phyloP scores from a whole-genome alignment of 2,113 vertebrate genomes.

The Clarias batrachus region DNA sequence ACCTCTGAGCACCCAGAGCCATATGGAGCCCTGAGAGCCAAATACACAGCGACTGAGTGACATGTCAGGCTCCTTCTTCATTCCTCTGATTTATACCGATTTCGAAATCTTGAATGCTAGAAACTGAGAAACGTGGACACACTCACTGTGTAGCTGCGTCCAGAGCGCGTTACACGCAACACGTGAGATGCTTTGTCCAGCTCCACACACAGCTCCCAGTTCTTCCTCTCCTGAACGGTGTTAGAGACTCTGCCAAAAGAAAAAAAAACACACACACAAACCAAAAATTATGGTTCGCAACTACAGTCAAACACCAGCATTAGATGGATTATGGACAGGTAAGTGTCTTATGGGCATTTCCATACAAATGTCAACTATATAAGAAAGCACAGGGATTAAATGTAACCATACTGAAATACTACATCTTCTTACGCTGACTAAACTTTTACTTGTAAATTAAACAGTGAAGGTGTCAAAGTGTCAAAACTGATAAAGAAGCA shows the following conservation, averaged over 20 bases:
- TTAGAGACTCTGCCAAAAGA: conserved; percentile 75
- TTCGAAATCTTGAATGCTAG: not conserved
- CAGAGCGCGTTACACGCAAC: conserved; percentile 58
- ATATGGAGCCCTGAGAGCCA: conserved; percentile 50
- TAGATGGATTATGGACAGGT: too few species aligned
- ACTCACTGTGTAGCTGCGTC: conserved; percentile 64
- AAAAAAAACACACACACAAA: conserved; percentile 53
- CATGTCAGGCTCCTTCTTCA: conserved; percentile 11
- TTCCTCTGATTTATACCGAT: not conserved
- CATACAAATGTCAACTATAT: too few species aligned
- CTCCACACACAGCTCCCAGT: conserved; percentile 67
- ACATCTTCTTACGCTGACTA: too few species aligned
- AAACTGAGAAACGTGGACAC: not conserved
- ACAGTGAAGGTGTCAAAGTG: too few species aligned
- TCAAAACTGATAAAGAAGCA: too few species aligned
- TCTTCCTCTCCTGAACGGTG: conserved; percentile 21
- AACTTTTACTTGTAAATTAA: too few species aligned
- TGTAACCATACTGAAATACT: too few species aligned
- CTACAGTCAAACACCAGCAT: not conserved
- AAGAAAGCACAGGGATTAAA: too few species aligned
- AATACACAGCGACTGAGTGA: conserved; percentile 75
- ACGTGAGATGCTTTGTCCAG: conserved; percentile 53
- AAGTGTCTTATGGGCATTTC: too few species aligned
- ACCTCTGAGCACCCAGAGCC: conserved; percentile 13
- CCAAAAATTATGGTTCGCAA: not conserved